Base-by-base conservation (phyloP, 1,140 invertebrate genomes). In the Calliopsis andreniformis region DNA sequence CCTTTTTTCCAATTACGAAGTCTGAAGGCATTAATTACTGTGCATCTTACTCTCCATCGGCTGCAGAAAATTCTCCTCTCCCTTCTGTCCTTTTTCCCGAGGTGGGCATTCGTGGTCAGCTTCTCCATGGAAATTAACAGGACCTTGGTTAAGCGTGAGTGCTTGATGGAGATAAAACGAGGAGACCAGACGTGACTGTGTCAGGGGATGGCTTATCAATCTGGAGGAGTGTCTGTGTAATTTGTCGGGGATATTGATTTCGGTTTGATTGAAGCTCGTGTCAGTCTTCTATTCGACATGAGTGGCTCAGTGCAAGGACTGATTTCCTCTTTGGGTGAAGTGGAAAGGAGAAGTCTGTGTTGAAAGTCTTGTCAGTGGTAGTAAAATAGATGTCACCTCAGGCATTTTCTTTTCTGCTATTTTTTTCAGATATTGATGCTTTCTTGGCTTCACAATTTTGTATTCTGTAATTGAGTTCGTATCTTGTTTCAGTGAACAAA, bases 11-110 rank as follows among this genome's bases (percentile, higher is more conserved):
- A 70, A 61, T 77, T 78, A 47, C 10, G 0, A n/a, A 25, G 18
- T 53, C 10, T 28, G 8, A 39, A 18, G 56, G 30, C 51, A 63
- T 42, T 77, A 72, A 77, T 72, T 64, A 72, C 59, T 16, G 2
- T 14, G 5, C 14, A 43, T 18, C 7, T 47, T 53, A 0, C 14
- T 7, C 42, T 30, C 14, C 30, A 16, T 10, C 25, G 3, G 8
- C 49, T 8, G 23, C 16, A 8, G 28, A 30, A 70, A 18, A 47
- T 18, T 45, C 28, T 18, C 25, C 16, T 18, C 20, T 8, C 1
- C 1, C 2, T 2, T 20, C 10, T 20, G 0, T 58, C 28, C 43
- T 47, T 55, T 28, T 25, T n/a, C n/a, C 8, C 1, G 23, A 25
- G 12, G 2, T 23, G 2, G 14, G 2, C 43, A 14, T 32, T 66